Base-by-base conservation (phyloP, 1,140 invertebrate species). In the Heliconius congener region DNA sequence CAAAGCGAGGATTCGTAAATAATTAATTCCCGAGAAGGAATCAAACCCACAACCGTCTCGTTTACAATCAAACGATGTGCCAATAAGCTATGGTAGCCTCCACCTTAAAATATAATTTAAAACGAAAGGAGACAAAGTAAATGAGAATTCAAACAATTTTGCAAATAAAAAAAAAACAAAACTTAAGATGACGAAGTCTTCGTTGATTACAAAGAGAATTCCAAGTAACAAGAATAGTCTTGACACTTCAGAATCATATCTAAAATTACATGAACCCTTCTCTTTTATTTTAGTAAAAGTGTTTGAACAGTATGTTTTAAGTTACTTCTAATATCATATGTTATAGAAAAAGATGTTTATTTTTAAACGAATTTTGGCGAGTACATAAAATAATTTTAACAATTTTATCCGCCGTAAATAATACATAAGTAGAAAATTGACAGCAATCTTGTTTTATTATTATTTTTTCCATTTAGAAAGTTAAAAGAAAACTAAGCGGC, bases 251-350 rank as follows among this genome's bases (percentile, higher is more conserved):
- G 52, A 34, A 37, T 66, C 74, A 39, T 55, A 37, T 39, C 57
- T 76, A 76, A 76, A 76, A 76, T 76, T 76, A 76, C 57, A 76
- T 13, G 18, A 30, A 27, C 66, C 23, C 11, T 39, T 50, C 60
- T 23, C 18, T 39, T 70, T 39, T 60, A 23, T 18, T 66, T 42
- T 50, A 66, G 23, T 66, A 4, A 30, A 9, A 27, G 60, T 9
- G 55, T 30, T 23, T 60, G 57, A 18, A 19, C 60, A 30, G 13
- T 5, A 30, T 30, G n/a, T 6, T 30, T 13, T 30, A 60, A 66
- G 23, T 30, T 66, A 30, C n/a, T 27, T 30, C 9, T 66, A 66
- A 30, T 30, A 8, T 57, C 19, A 57, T 23, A 1, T 23, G 8
- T 13, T 16, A 66, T 5, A 66, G 9, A 8, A 66, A 27, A 27